Base-by-base conservation (phyloP, 2,113 vertebrate species). In the Eretmochelys imbricata region DNA sequence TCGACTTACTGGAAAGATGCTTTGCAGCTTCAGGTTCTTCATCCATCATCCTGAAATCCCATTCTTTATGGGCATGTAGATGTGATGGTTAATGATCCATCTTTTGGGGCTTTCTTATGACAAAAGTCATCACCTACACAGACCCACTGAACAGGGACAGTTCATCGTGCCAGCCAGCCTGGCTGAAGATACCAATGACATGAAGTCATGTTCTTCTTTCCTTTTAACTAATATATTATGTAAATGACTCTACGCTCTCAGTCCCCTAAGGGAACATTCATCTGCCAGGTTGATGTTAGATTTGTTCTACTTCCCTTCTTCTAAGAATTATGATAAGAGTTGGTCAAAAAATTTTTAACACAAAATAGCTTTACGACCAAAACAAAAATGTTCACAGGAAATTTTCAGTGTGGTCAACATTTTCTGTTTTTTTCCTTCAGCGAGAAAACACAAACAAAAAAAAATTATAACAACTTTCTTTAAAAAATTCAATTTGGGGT, bases 201-300 rank as follows among this genome's bases (percentile, higher is more conserved):
- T 14, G 75, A 46, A 31, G 0, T 2, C 0, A 2, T 57, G 69
- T 54, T 92, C 46, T 29, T 87, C 91, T 84, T 81, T 59, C 50
- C 50, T 90, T 89, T 50, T 82, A 90, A 89, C 49, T n/a, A 2
- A 3, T 65, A 59, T 84, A 13, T 0, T 5, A 2, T 54, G 92
- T 29, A 65, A 93, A 76, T n/a, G 89, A 38, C 50, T 86, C 88
- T 96, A 89, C 50, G 84, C 91, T 83, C 88, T 79, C 29, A 10
- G 88, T 55, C 82, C 89, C 22, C 65, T 48, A 2, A 1, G 0
- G 69, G 82, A 95, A 65, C 69, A 65, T 57, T 89, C 89, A 81
- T n/a, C 86, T 75, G 19, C n/a, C 19, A 75, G n/a, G n/a, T 19
- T 38, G 69, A n/a, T 35, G 55, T 57, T 12, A 57, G 55, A 57